These are phyloP conservation scores for Callimorpha dominula DNA, from an alignment of 2,888 invertebrate genomes.

Conservation along the genomic window DNA sequence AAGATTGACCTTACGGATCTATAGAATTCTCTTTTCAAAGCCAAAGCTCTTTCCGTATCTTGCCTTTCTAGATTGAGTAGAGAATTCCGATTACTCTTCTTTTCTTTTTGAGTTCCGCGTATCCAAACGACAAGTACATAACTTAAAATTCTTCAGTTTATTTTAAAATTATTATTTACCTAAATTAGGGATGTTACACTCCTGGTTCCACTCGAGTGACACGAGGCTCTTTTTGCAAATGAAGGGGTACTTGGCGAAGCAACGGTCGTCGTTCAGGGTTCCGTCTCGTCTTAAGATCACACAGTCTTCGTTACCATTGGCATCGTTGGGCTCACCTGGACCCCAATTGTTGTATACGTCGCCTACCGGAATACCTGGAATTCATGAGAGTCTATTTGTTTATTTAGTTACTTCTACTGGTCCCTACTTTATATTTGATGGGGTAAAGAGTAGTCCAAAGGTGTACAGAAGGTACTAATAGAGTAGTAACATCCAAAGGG, in stretches of 20 bases:
- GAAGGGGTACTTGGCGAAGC: conserved; percentile 62
- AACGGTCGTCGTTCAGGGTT: conserved; percentile 63
- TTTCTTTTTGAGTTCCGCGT: neutral
- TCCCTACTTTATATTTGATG: too few relatives aligned
- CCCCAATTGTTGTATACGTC: conserved; percentile 70
- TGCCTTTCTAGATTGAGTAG: neutral
- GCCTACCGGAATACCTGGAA: conserved; percentile 62
- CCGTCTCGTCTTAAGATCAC: conserved; percentile 57
- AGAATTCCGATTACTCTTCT: neutral
- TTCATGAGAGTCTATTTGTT: neutral
- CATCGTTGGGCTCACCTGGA: conserved; percentile 69
- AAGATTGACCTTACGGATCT: neutral
- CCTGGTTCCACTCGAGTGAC: conserved; percentile 67
- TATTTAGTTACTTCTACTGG: neutral
- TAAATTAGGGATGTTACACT: conserved; percentile 66
- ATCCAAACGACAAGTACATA: neutral
- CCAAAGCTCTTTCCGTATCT: neutral
- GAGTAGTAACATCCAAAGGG: too few relatives aligned
- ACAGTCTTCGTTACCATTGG: conserved; percentile 62
- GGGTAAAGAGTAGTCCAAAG: too few relatives aligned
- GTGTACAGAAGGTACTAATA: too few relatives aligned
- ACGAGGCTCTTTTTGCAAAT: conserved; percentile 71
- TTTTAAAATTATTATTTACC: conserved; percentile 48
- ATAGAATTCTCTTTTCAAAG: neutral
- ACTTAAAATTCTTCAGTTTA: neutral